phyloP scores from a whole-genome alignment of 2,888 invertebrate genomes.

The Acrobasis repandana region DNA sequence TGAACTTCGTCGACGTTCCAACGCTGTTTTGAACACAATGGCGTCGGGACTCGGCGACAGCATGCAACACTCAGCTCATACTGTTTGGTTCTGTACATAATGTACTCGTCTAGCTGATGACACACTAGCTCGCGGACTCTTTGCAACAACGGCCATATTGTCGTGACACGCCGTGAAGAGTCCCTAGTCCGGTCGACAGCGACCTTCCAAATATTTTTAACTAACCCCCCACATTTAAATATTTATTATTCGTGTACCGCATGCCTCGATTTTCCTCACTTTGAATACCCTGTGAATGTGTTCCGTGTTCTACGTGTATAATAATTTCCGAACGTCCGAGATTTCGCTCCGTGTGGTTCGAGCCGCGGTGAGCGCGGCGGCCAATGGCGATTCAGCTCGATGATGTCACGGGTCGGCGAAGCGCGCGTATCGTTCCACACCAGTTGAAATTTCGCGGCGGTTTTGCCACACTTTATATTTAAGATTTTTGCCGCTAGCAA shows the following conservation, averaged over 20 bases:
- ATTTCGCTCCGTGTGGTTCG: constrained; percentile 46
- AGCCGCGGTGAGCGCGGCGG: constrained; percentile 31
- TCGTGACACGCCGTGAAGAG: constrained; percentile 25
- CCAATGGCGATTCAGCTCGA: constrained; percentile 40
- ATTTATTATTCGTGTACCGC: constrained; percentile 59
- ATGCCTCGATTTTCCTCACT: constrained; percentile 63
- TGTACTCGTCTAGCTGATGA: constrained; percentile 44
- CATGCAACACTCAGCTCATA: constrained; percentile 60
- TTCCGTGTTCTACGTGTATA: constrained; percentile 60
- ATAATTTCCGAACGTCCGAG: constrained; percentile 40
- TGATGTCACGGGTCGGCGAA: constrained; percentile 30
- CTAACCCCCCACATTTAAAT: constrained; percentile 53
- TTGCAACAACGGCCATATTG: constrained; percentile 26
- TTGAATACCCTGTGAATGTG: constrained; percentile 66
- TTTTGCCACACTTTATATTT: constrained; percentile 58
- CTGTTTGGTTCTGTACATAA: constrained; percentile 59
- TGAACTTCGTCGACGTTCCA: constrained; percentile 37
- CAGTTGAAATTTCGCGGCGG: constrained; percentile 41
- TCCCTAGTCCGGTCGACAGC: constrained; percentile 50
- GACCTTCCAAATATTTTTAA: constrained; percentile 68
- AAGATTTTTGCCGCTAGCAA: constrained; percentile 66
- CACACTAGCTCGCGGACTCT: constrained; percentile 36
- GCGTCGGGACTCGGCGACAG: constrained; percentile 46
- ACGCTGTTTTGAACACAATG: constrained; percentile 33
- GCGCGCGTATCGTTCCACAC: constrained; percentile 38